Evolutionary conservation across 2,888 invertebrate species (phyloP).

Genomic region (Catocala fraxini): DNA sequence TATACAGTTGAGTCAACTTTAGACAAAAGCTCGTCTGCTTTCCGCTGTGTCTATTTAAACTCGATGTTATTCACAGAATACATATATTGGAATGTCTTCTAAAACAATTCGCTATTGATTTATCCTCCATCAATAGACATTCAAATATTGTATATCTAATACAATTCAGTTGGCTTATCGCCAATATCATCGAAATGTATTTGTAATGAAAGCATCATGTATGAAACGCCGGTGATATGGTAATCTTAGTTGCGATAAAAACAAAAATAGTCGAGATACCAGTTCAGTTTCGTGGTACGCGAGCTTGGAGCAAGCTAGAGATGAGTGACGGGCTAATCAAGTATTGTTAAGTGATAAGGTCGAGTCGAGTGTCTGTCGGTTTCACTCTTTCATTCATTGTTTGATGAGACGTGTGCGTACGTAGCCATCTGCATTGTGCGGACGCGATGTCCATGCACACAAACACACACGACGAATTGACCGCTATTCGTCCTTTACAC

Average conservation of each 20-base stretch:
- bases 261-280: conserved; percentile 26
- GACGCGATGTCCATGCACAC: conserved; percentile 29
- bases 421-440: conserved; percentile 17
- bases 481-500: conserved; percentile 60
- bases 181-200: conserved; percentile 27
- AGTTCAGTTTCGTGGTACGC: conserved; percentile 18
- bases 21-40: not conserved
- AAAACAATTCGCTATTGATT: conserved; percentile 12
- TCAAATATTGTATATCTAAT: conserved; percentile 24
- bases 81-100: conserved; percentile 17
- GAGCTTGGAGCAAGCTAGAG: conserved; percentile 9
- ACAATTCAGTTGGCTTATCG: conserved; percentile 38
- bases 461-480: conserved; percentile 43
- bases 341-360: conserved; percentile 45
- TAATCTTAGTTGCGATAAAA: conserved; percentile 33
- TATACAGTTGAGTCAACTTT: no score
- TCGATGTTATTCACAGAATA: not conserved
- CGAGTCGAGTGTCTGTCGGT: conserved; percentile 28
- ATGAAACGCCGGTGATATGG: conserved; percentile 23
- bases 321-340: conserved; percentile 24
- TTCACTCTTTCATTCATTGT: conserved; percentile 35
- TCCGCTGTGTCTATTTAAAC: conserved; percentile 1
- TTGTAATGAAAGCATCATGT: conserved; percentile 29
- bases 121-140: conserved; percentile 27
- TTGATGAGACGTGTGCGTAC: conserved; percentile 30